A percentile compares a stretch with the other conserved stretches of the same genome.
Conservation (phyloP, 2,888 invertebrate genomes). For the Luperina testacea region DNA sequence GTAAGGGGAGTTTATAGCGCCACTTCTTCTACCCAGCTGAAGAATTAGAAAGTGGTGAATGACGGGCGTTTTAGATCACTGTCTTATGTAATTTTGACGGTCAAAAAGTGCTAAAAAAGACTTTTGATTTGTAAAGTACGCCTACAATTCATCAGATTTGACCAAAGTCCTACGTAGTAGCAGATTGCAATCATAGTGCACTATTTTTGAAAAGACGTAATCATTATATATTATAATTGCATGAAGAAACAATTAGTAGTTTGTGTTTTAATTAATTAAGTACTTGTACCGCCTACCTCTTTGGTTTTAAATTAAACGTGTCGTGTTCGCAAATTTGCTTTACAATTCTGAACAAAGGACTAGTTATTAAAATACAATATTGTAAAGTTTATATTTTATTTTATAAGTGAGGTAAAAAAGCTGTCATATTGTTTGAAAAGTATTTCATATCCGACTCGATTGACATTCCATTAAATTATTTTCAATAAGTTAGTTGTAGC, state of each 20-base stretch:
- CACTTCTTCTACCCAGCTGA: neutral
- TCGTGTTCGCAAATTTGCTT: constrained; percentile 13
- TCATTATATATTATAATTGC: too few relatives aligned
- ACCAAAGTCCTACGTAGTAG: neutral
- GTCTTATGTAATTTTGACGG: neutral
- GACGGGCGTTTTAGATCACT: neutral
- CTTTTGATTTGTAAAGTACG: neutral
- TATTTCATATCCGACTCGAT: too few relatives aligned
- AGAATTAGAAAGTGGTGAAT: neutral
- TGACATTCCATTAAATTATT: neutral
- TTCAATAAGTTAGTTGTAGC: neutral
- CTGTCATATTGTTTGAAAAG: neutral
- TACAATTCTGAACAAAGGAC: neutral
- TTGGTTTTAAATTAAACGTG: constrained; percentile 5
- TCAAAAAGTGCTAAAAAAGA: neutral
- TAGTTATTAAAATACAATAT: constrained; percentile 11
- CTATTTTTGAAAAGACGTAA: too few relatives aligned
- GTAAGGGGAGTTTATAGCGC: neutral
- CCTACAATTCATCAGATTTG: neutral
- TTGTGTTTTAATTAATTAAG: constrained; percentile 15
- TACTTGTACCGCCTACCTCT: neutral
- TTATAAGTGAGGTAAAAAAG: neutral
- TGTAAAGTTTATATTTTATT: neutral
- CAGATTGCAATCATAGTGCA: too few relatives aligned
- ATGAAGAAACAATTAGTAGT: neutral